Base-by-base conservation (phyloP, 2,797 vertebrate genomes). In the Enteromius viviparus region DNA sequence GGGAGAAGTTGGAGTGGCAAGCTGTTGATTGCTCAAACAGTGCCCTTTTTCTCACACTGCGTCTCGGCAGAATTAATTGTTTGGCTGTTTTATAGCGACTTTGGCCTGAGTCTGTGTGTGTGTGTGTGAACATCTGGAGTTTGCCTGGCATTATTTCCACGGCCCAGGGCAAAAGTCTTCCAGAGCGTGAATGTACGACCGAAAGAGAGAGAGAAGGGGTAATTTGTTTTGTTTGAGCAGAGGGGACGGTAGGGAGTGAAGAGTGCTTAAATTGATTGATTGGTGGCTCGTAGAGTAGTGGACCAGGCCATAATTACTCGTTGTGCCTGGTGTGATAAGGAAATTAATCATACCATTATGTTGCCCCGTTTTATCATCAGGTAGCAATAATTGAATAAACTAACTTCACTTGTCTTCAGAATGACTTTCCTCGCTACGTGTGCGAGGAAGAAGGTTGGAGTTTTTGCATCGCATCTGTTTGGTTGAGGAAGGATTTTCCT, bases 341-440 rank as follows among this genome's bases (percentile, higher is more conserved):
- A 95, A 95, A 96, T 96, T 93, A 96, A 97, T 96, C 95, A 96
- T 94, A 91, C 91, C 93, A 93, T 96, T 95, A 94, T 90, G 86
- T 91, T 90, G 88, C 89, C 90, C 90, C 85, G 84, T 92, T 94
- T 92, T 90, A 92, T 94, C 92, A 91, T 87, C 88, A 85, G 89
- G 88, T 92, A 87, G 87, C 88, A 92, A 90, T 93, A 92, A 94
- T 94, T 93, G 89, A 94, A 93, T 92, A 93, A 93, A 92, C 90
- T 87, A 90, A 92, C 89, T 89, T 89, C 89, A 88, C 90, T 91
- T 90, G 90, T 93, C 91, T 91, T 92, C 87, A 91, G 88, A 92
- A 89, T 90, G 89, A 88, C 86, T 91, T 68, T 40, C 21, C 80
- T 76, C 45, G 1, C 23, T 76, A 17, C 6, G 60, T 32, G 78